Conservation (phyloP, 23 tunicate species). For the Aplidium turbinatum region DNA sequence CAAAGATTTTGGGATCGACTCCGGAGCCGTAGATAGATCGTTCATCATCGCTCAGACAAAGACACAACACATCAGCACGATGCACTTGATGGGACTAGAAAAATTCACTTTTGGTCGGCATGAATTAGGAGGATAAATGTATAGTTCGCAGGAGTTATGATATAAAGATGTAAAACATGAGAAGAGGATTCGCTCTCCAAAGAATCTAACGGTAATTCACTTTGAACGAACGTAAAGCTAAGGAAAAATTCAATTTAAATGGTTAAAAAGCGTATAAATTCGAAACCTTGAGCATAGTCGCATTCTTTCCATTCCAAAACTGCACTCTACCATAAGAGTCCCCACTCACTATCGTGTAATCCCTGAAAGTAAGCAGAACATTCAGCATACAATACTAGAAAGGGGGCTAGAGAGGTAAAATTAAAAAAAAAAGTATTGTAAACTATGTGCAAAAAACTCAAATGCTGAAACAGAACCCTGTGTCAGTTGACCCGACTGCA, state of each 20-base stretch:
- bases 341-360: conserved; percentile 81
- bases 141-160: too few relatives aligned
- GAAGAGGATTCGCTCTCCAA: too few relatives aligned
- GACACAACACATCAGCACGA: conserved; percentile 61
- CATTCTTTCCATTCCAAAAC: conserved; percentile 81
- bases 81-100: conserved; percentile 53
- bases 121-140: background rate
- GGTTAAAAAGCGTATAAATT: background rate
- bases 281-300: conserved; percentile 50
- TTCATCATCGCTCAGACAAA: conserved; percentile 42
- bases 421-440: too few relatives aligned
- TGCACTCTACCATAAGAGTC: conserved; percentile 77
- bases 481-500: too few relatives aligned
- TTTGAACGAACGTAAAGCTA: too few relatives aligned
- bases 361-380: conserved; percentile 17
- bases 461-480: too few relatives aligned
- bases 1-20: conserved; percentile 70
- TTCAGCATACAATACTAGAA: background rate
- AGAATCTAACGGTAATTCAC: too few relatives aligned
- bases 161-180: too few relatives aligned
- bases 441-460: too few relatives aligned
- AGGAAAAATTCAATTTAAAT: too few relatives aligned
- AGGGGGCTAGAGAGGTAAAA: background rate
- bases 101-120: background rate
- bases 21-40: conserved; percentile 57